Base-by-base conservation (phyloP, 2,888 invertebrate species). In the Hydraecia micacea region DNA sequence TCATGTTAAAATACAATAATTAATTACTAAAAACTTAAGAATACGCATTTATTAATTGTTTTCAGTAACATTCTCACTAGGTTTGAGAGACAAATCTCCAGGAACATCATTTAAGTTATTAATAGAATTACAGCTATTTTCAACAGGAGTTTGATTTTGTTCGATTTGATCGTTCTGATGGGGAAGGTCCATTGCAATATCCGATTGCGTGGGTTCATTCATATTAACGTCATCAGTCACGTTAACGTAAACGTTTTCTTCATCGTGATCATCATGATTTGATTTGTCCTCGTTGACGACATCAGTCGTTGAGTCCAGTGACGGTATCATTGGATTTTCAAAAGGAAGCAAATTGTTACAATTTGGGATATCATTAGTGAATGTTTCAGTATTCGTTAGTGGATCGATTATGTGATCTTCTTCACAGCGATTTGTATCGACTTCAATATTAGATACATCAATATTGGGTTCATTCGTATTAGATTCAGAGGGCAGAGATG, bases 221-320 rank as follows among this genome's bases (percentile, higher is more conserved):
- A 74, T 52, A 69, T 75, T 68, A 28, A 77, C 55, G 69, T 80
- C 83, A 80, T 92, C 92, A 68, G 90, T 91, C 3, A 92, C 91
- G 79, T 92, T 92, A n/a, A 93, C 88, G 66, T 89, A 90, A 77
- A 88, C 88, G 77, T 90, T 91, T 80, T 93, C 91, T 70, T 90
- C 90, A 76, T 78, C 89, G 55, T 83, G 81, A 32, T 90, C 88
- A 42, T 63, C 85, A 63, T 80, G 80, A 75, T 86, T 89, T 39
- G 79, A 18, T 73, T 77, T 84, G 28, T 83, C 79, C 18, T 84
- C 82, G 7, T 73, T 77, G 11, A 58, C 46, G 28, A 25, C 28
- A 62, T 83, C 74, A 32, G 70, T 72, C 3, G 79, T 79, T 6
- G 80, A 75, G 28, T 78, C 69, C 15, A 79, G 52, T 69, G 58